Conservation (phyloP, 2,113 vertebrate species). For the Vidua macroura region DNA sequence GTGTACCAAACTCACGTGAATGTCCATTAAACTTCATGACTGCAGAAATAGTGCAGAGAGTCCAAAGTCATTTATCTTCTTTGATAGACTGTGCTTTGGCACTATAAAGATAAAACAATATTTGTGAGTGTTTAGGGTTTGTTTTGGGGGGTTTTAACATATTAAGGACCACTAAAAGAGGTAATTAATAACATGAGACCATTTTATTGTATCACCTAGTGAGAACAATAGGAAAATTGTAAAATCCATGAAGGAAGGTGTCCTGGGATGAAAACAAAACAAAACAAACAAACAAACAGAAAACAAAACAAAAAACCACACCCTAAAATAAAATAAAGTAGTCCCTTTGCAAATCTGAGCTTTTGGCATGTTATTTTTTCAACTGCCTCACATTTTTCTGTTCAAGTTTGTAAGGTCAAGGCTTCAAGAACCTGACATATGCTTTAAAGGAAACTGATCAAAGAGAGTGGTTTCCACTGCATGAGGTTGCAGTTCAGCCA, state of each 20-base stretch:
- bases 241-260: slow-evolving; percentile 80
- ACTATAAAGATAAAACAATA: background rate
- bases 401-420: slow-evolving; percentile 70
- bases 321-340: background rate
- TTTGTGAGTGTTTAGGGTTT: background rate
- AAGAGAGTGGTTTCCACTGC: slow-evolving; percentile 80
- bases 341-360: background rate
- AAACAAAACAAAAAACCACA: background rate
- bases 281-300: background rate
- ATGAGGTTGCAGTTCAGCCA: slow-evolving; percentile 74
- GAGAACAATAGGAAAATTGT: slow-evolving; percentile 79
- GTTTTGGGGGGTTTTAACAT: background rate
- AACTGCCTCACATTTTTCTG: background rate
- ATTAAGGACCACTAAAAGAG: background rate
- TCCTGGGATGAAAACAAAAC: background rate
- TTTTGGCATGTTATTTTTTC: background rate
- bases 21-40: background rate
- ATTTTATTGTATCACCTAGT: slow-evolving; percentile 51
- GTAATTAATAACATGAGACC: background rate
- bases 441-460: slow-evolving; percentile 82
- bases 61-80: background rate
- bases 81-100: background rate
- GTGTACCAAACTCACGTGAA: background rate
- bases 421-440: slow-evolving; percentile 70
- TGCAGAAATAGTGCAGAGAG: background rate